A percentile compares a stretch with the other conserved stretches of the same genome.
Conservation (phyloP, 2,113 vertebrate genomes). For the Stigmatopora nigra region DNA sequence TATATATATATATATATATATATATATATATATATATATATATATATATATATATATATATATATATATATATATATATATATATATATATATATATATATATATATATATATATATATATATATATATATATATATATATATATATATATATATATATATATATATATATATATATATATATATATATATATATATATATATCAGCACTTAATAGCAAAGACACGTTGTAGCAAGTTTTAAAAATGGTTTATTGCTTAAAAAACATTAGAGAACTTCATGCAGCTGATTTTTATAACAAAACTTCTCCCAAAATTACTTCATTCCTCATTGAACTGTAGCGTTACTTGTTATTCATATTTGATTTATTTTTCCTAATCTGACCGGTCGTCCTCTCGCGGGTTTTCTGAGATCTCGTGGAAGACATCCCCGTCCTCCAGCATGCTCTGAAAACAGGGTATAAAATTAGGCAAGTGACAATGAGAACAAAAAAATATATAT, state of each 20-base stretch:
- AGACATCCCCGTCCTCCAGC: slow-evolving; percentile 90
- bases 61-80: too few relatives aligned
- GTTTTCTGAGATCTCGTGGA: slow-evolving; percentile 68
- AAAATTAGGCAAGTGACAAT: neutral
- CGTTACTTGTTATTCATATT: slow-evolving; percentile 15
- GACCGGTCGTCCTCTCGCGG: slow-evolving; percentile 60
- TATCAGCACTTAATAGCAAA: neutral
- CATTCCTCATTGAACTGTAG: neutral
- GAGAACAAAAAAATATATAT: neutral
- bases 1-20: too few relatives aligned
- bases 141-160: too few relatives aligned
- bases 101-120: too few relatives aligned
- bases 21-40: too few relatives aligned
- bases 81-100: too few relatives aligned
- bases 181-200: too few relatives aligned
- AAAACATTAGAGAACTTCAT: neutral
- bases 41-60: too few relatives aligned
- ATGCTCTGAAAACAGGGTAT: slow-evolving; percentile 77
- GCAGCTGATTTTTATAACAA: neutral
- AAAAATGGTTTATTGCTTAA: neutral
- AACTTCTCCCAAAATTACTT: neutral
- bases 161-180: too few relatives aligned
- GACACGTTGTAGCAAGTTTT: neutral
- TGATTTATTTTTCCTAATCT: slow-evolving; percentile 8
- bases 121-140: too few relatives aligned